A percentile compares a stretch with the other conserved stretches of the same genome.
These are phyloP conservation scores for Agrochola litura DNA, from an alignment of 2,888 invertebrate species.

Conservation along the genomic window DNA sequence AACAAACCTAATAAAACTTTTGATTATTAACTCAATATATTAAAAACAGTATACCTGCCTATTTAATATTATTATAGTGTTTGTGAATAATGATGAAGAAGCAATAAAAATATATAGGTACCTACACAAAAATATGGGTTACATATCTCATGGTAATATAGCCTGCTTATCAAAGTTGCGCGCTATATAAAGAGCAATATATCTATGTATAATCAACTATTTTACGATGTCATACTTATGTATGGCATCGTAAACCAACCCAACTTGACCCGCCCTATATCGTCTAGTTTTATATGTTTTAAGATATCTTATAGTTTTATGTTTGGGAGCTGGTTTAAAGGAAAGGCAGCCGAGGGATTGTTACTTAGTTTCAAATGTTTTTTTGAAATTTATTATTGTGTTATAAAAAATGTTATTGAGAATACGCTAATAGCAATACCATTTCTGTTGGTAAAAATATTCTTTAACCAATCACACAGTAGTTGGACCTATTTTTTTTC, in stretches of 20 bases:
- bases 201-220: too few species aligned
- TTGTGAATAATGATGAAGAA: not conserved
- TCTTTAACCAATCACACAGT: not conserved
- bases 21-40: not conserved
- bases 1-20: not conserved
- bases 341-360: not conserved
- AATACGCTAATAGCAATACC: not conserved
- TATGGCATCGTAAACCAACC: slow-evolving; percentile 65
- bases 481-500: not conserved
- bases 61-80: not conserved
- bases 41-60: not conserved
- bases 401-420: not conserved
- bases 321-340: slow-evolving; percentile 44
- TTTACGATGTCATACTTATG: too few species aligned
- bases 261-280: slow-evolving; percentile 65
- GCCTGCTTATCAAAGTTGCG: slow-evolving; percentile 54
- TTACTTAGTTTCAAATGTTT: not conserved
- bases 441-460: not conserved
- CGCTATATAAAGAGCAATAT: slow-evolving; percentile 48
- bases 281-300: slow-evolving; percentile 73
- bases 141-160: slow-evolving; percentile 43
- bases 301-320: slow-evolving; percentile 72
- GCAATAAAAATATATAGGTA: slow-evolving; percentile 15
- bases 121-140: slow-evolving; percentile 2
- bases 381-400: not conserved